Evolutionary conservation across 2,888 invertebrate genomes (phyloP), one percentile per base, ranked within the genome.

Genomic region (Barypeithes pellucidus): DNA sequence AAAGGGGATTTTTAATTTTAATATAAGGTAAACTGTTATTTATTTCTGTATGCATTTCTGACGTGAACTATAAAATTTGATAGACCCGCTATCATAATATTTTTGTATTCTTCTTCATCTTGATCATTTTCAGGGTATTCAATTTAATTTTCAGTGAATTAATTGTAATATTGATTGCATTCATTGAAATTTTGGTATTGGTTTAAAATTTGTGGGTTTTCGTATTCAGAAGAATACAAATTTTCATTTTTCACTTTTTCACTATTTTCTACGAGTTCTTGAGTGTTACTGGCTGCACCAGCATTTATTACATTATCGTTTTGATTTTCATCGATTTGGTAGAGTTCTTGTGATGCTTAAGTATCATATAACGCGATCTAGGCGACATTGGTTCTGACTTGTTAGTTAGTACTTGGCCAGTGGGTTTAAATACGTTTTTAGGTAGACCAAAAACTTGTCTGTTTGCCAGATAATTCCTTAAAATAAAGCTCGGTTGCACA

Each of bases 21-120:
- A 59, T 59, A n/a, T 59, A 59, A 5, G 59, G 36, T 59, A 59
- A 14, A 18, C 33, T 59, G 14, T 33, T 59, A 14, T 14, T n/a
- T n/a, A 59, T 59, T 29, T 59, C 14, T 9, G 33, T 59, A n/a
- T 59, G 5, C 29, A 33, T 59, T 59, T 59, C 59, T 3, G 20
- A 24, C 14, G 12, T 33, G 3, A 59, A 3, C 2, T 33, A 2
- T 12, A 33, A 11, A 33, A 18, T 12, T 1, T 8, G 5, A 1
- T 33, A n/a, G 59, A 33, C 59, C n/a, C 14, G 36, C 1, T 33
- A 29, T 14, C 1, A 3, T 11, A 59, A 29, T 33, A 59, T 59
- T 59, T 59, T 59, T 9, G 14, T 33, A 29, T n/a, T n/a, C n/a
- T 14, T 52, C 22, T 9, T 52, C n/a, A 20, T 52, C 9, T 22